These are phyloP conservation scores for Darevskia nairensis DNA, from an alignment of 2,797 vertebrate species.

Conservation along the genomic window DNA sequence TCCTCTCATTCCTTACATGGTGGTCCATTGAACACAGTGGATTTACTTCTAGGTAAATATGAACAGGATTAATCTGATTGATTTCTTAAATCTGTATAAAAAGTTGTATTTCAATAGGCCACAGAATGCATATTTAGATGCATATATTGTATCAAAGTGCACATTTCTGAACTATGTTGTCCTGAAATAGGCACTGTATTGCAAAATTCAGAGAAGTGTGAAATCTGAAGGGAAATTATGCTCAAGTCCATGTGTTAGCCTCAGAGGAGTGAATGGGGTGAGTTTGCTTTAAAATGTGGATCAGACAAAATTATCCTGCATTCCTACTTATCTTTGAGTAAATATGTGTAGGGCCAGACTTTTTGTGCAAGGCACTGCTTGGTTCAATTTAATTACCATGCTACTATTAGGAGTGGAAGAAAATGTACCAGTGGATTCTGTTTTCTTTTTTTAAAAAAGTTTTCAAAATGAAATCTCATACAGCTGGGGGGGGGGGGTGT, in stretches of 20 bases:
- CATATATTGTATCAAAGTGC: too few relatives aligned
- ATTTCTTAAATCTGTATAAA: too few relatives aligned
- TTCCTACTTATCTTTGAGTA: not conserved
- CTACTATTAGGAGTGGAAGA: conserved; percentile 22
- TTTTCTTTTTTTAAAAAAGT: not conserved
- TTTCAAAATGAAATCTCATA: not conserved
- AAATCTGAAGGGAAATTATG: too few relatives aligned
- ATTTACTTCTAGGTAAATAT: not conserved
- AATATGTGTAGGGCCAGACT: not conserved
- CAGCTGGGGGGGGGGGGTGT: not conserved
- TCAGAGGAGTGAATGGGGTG: too few relatives aligned
- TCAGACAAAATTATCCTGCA: too few relatives aligned
- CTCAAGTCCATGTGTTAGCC: too few relatives aligned
- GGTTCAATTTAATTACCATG: not conserved
- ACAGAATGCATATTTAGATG: too few relatives aligned
- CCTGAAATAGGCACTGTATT: too few relatives aligned
- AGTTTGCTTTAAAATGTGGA: too few relatives aligned
- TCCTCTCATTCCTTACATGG: conserved; percentile 39
- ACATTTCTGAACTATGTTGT: too few relatives aligned
- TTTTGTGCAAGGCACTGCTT: not conserved
- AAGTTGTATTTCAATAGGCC: too few relatives aligned
- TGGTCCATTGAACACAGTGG: not conserved
- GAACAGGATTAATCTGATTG: not conserved
- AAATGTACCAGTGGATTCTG: conserved; percentile 37
- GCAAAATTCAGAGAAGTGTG: too few relatives aligned